Conservation (phyloP, 2,113 vertebrate genomes). For the Leuciscus idus region DNA sequence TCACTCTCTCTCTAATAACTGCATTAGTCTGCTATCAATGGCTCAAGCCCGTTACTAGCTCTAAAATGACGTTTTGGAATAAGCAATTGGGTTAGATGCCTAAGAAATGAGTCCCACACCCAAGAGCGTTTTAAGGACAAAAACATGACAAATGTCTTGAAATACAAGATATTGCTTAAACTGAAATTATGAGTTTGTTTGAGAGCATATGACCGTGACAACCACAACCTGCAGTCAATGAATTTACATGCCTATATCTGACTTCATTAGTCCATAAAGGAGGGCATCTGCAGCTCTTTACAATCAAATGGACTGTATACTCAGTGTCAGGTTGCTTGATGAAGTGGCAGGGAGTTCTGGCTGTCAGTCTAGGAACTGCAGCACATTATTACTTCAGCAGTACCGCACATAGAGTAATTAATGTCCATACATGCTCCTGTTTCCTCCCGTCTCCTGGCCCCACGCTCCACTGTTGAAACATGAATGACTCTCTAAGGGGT, state of each 20-base stretch:
- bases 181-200: not conserved
- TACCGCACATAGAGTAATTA: constrained; percentile 69
- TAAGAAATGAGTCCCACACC: too few species aligned
- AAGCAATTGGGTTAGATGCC: too few species aligned
- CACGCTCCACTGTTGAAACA: constrained; percentile 66
- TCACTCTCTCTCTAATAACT: too few species aligned
- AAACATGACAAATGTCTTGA: too few species aligned
- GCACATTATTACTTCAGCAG: constrained; percentile 67
- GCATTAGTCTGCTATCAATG: too few species aligned
- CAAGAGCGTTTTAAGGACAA: too few species aligned
- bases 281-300: constrained; percentile 48
- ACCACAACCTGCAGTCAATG: not conserved
- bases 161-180: not conserved
- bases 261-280: constrained; percentile 44
- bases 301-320: constrained; percentile 57
- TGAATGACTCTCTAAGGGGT: constrained; percentile 69
- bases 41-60: too few species aligned
- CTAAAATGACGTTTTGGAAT: too few species aligned
- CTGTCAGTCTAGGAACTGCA: constrained; percentile 62
- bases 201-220: not conserved
- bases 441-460: constrained; percentile 60
- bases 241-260: constrained; percentile 38
- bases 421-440: constrained; percentile 71
- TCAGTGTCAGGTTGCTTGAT: constrained; percentile 54
- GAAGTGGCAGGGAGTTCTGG: constrained; percentile 59